Percentiles rank a stretch among this genome's conserved stretches.
Conservation (phyloP, 2,888 invertebrate genomes). For the Dinocampus coccinellae region DNA sequence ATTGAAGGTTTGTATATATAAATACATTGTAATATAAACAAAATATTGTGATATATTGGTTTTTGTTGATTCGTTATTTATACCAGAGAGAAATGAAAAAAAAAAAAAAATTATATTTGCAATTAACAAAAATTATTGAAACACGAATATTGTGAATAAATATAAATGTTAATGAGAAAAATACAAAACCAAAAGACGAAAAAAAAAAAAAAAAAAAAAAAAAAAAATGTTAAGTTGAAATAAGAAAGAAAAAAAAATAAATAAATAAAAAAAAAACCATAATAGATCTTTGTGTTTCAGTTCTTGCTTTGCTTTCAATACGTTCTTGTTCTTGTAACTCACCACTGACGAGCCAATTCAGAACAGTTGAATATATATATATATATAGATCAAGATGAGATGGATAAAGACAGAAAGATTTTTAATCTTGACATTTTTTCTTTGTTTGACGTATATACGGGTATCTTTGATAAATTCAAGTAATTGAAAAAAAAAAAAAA, state of each 20-base stretch:
- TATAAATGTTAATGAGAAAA: background rate
- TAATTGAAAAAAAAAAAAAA: background rate
- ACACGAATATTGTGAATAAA: background rate
- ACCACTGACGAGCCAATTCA: background rate
- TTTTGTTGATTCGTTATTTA: no score
- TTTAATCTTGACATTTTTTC: background rate
- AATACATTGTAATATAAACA: background rate
- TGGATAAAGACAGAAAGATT: background rate
- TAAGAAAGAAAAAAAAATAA: background rate
- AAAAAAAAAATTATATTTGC: background rate
- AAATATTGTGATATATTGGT: no score
- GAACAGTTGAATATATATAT: background rate
- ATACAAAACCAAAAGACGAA: background rate
- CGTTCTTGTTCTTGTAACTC: background rate
- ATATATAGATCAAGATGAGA: background rate
- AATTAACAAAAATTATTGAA: background rate
- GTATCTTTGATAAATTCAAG: background rate
- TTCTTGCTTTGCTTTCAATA: background rate
- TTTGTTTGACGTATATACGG: background rate
- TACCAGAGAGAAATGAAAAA: no score
- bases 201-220: background rate
- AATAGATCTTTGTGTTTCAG: background rate
- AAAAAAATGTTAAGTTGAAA: background rate
- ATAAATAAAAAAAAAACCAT: background rate
- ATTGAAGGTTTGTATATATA: slow-evolving; percentile 23